phyloP scores from a whole-genome alignment of 2,797 vertebrate species.

The Agapornis canus region DNA sequence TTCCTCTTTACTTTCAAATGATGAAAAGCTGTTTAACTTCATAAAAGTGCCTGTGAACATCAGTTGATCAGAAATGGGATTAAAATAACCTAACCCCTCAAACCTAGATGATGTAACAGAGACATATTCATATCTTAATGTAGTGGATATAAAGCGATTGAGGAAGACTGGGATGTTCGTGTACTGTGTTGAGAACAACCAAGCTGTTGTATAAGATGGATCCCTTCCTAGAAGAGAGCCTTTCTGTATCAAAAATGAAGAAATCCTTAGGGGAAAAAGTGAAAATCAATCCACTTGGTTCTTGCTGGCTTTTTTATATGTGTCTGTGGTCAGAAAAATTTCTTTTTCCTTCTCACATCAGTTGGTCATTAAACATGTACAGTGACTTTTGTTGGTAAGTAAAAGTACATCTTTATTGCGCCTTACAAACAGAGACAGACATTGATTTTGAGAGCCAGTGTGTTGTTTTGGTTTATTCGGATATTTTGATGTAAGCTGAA shows the following conservation, averaged over 20 bases:
- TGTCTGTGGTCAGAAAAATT: background rate
- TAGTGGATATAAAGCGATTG: background rate
- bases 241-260: background rate
- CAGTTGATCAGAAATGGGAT: background rate
- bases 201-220: background rate
- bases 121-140: background rate
- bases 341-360: background rate
- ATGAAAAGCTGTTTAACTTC: background rate
- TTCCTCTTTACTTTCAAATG: background rate
- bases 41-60: background rate
- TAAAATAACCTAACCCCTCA: background rate
- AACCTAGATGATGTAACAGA: background rate
- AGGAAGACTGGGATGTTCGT: background rate
- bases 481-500: conserved; percentile 46
- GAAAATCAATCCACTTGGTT: background rate
- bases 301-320: background rate
- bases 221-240: background rate
- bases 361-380: background rate
- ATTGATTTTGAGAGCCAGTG: conserved; percentile 41
- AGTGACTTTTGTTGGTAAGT: conserved; percentile 53
- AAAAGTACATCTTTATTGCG: background rate
- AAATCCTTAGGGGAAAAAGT: background rate
- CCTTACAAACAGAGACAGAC: conserved; percentile 27
- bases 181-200: background rate
- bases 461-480: background rate